Base-by-base conservation (phyloP, 2,797 vertebrate genomes). In the Enteromius anoplus region DNA sequence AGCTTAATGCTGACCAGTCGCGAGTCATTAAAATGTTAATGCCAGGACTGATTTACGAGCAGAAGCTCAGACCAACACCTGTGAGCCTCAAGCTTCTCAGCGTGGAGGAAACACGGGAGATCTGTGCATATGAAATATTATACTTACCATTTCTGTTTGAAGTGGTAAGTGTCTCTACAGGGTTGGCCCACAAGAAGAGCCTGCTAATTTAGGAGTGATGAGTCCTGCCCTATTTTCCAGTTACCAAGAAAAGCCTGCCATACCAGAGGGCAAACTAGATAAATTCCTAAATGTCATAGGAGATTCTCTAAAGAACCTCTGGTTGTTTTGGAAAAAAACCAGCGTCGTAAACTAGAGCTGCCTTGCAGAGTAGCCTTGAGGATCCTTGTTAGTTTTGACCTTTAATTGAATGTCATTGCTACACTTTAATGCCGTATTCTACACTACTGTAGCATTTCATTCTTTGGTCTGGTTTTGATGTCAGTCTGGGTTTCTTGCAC, bases 351-450 rank as follows among this genome's bases (percentile, higher is more conserved):
- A 70, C 75, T 29, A 21, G 11, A 40, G 40, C 42, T 21, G 47
- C 62, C 72, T 89, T 82, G 64, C 85, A 88, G 75, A 88, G 89
- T 89, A 89, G 83, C 89, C 58, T 51, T 85, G 75, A 84, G 86
- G 86, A 68, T 26, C 11, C 89, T 91, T 90, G 90, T 93, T 93
- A 91, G 86, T 85, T 87, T 76, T 94, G 92, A 93, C 93, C 93
- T 95, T 93, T 68, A 68, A 58, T 80, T 76, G 76, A 71, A 86
- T 86, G 82, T 75, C 53, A 51, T 51, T 11, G 29, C 62, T 51
- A 32, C 10, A 19, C 14, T 55, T 73, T n/a, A 53, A 75, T 37
- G 49, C 37, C 26, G 9, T 76, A 55, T 75, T 82, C 23, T 45
- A 69, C 62, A 42, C 60, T 53, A 42, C 29, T 65, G 71, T 66